Evolutionary conservation across 2,797 vertebrate genomes (phyloP).

Genomic region (Coregonus sp.): DNA sequence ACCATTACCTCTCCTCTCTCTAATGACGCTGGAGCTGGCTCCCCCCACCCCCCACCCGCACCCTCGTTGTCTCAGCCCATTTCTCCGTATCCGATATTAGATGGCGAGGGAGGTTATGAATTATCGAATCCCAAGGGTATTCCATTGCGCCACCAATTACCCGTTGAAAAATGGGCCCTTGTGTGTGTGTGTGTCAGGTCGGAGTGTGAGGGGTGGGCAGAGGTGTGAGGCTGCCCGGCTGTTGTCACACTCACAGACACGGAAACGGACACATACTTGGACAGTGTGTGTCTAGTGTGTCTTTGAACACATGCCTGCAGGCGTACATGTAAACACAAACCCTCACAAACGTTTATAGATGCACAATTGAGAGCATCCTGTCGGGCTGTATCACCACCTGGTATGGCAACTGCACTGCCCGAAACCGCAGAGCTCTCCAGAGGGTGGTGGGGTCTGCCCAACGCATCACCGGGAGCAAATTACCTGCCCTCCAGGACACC

Average conservation of each 20-base stretch:
- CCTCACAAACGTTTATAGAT: too few species aligned
- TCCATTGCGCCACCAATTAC: constrained; percentile 75
- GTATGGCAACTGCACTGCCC: too few species aligned
- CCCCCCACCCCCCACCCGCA: constrained; percentile 42
- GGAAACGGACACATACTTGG: constrained; percentile 19
- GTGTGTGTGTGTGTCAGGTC: constrained; percentile 43
- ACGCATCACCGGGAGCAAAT: too few species aligned
- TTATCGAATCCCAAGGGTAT: constrained; percentile 80
- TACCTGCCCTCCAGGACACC: too few species aligned
- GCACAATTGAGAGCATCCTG: too few species aligned
- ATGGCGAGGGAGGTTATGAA: constrained; percentile 80
- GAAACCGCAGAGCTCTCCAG: too few species aligned
- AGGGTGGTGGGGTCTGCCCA: too few species aligned
- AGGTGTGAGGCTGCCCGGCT: constrained; percentile 57
- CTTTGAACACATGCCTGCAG: not conserved
- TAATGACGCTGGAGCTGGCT: constrained; percentile 68
- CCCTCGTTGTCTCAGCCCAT: constrained; percentile 70
- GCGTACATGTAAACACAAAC: not conserved
- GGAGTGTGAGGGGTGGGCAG: constrained; percentile 23
- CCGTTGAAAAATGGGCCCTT: constrained; percentile 73
- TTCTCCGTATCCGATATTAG: constrained; percentile 77
- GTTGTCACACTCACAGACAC: constrained; percentile 49
- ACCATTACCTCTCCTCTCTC: constrained; percentile 77
- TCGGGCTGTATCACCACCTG: too few species aligned
- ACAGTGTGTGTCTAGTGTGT: too few species aligned